Conservation (phyloP, 2,797 vertebrate genomes). For the Pseudotriccus pelzelni region DNA sequence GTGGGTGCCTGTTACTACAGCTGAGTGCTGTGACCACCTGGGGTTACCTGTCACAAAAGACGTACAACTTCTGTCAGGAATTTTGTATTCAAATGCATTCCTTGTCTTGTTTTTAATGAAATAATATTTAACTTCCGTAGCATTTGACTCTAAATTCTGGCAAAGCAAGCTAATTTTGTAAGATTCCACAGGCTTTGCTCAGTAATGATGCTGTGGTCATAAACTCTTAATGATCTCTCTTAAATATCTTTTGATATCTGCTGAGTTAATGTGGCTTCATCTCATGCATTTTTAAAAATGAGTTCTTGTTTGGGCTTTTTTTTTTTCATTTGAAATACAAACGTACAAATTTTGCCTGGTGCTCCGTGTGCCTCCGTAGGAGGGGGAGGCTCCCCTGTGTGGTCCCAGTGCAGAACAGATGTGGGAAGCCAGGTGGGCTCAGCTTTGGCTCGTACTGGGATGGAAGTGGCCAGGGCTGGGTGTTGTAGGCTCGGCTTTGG, state of each 20-base stretch:
- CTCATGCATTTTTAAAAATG: neutral
- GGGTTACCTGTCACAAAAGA: neutral
- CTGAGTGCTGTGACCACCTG: neutral
- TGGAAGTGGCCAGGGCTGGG: neutral
- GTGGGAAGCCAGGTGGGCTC: neutral
- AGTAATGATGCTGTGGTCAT: neutral
- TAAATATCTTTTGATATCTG: neutral
- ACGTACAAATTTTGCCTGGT: rapidly evolving
- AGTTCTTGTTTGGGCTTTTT: rapidly evolving
- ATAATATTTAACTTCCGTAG: neutral
- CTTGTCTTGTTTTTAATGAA: neutral
- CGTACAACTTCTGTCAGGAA: neutral
- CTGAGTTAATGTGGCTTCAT: neutral
- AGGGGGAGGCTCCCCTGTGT: neutral
- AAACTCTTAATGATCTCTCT: neutral
- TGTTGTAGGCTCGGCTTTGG: neutral
- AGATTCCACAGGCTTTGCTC: neutral
- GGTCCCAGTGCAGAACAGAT: neutral
- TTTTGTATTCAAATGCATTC: neutral
- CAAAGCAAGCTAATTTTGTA: neutral
- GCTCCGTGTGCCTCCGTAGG: rapidly evolving
- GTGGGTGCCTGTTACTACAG: neutral
- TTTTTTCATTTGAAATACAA: neutral
- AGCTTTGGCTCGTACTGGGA: neutral
- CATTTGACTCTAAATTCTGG: neutral